Percentiles rank a stretch among this genome's conserved stretches.
These are phyloP conservation scores for Leptinotarsa peninsularis DNA, from an alignment of 2,888 invertebrate genomes.

Conservation along the genomic window DNA sequence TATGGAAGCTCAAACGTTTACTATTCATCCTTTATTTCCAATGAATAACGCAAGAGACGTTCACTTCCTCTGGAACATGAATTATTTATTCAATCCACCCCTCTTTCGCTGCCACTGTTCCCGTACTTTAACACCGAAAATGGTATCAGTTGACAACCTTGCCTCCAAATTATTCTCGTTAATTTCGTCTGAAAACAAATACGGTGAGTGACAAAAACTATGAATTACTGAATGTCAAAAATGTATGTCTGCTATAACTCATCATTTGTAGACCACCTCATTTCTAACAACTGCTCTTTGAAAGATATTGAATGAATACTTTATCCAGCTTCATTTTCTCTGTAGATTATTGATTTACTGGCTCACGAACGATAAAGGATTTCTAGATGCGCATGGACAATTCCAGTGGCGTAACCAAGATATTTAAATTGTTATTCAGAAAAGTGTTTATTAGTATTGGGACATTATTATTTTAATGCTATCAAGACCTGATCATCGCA, in stretches of 20 bases:
- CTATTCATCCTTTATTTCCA: too few species aligned
- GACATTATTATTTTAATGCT: too few species aligned
- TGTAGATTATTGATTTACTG: too few species aligned
- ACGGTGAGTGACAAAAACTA: conserved; percentile 63
- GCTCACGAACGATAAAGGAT: background rate
- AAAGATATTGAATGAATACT: too few species aligned
- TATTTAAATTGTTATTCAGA: background rate
- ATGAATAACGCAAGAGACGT: too few species aligned
- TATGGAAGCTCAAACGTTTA: too few species aligned
- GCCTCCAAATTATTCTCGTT: conserved; percentile 72
- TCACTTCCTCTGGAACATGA: too few species aligned
- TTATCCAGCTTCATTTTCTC: too few species aligned
- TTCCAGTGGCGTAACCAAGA: background rate
- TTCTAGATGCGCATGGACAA: background rate
- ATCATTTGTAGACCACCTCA: background rate
- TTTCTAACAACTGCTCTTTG: too few species aligned
- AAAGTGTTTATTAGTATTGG: too few species aligned
- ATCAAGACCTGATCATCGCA: too few species aligned
- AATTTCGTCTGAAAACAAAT: conserved; percentile 67
- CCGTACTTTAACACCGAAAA: conserved; percentile 35
- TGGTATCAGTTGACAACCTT: conserved; percentile 68
- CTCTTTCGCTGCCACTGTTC: background rate
- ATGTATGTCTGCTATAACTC: background rate
- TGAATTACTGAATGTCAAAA: background rate
- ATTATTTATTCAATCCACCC: background rate